Evolutionary conservation across 2,113 vertebrate species (phyloP).

Genomic region (Pionites leucogaster): DNA sequence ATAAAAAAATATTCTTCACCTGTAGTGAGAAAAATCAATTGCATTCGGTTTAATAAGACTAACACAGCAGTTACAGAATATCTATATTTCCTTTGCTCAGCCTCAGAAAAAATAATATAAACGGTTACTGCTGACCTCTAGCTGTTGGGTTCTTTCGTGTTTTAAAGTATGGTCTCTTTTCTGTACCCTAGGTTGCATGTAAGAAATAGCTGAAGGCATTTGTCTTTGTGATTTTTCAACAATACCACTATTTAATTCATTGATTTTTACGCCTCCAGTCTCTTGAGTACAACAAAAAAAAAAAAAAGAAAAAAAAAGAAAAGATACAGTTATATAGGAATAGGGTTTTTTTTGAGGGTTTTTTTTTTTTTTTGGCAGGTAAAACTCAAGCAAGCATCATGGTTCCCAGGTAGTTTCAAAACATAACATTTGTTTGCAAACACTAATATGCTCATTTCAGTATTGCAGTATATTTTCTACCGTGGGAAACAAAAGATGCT

Average conservation of each 20-base stretch:
- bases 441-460: background rate
- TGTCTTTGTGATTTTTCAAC: background rate
- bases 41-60: background rate
- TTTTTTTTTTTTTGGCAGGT: background rate
- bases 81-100: background rate
- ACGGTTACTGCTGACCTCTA: background rate
- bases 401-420: background rate
- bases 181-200: background rate
- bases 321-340: background rate
- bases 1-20: background rate
- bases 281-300: background rate
- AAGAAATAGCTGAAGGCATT: background rate
- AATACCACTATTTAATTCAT: background rate
- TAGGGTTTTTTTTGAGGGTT: background rate
- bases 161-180: background rate
- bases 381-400: background rate
- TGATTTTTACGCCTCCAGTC: background rate
- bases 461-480: background rate
- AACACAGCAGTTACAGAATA: background rate
- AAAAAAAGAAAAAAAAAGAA: background rate
- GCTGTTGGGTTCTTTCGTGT: background rate
- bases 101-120: background rate
- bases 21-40: background rate
- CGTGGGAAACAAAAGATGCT: background rate
- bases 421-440: background rate